Evolutionary conservation across 2,113 vertebrate genomes (phyloP).

Genomic region (Dendrocopos noguchii): DNA sequence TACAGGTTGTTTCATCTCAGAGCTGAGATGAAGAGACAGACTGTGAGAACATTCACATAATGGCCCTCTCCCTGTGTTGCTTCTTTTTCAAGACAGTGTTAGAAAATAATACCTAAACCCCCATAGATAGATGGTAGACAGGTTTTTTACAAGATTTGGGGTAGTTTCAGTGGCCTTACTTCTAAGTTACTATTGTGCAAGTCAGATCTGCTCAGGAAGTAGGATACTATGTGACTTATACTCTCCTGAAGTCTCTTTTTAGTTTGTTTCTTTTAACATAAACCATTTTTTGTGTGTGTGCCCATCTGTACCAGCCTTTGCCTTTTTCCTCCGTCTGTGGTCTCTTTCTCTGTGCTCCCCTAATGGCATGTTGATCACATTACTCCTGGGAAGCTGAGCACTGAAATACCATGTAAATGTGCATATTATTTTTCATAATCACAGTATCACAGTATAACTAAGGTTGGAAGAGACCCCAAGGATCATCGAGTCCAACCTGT

Average conservation of each 20-base stretch:
- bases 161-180: not conserved
- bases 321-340: not conserved
- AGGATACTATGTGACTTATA: not conserved
- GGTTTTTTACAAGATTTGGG: not conserved
- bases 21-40: not conserved
- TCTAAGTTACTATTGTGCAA: not conserved
- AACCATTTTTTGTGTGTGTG: not conserved
- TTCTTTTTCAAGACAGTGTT: not conserved
- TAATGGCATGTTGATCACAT: not conserved
- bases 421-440: not conserved
- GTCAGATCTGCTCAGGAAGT: not conserved
- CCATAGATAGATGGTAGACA: not conserved
- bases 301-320: not conserved
- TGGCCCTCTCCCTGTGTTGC: not conserved
- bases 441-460: too few relatives aligned
- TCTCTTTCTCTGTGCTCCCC: not conserved
- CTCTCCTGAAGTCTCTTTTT: not conserved
- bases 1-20: conserved; percentile 18
- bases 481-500: too few relatives aligned
- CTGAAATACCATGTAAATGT: not conserved
- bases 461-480: too few relatives aligned
- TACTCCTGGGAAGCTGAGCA: not conserved
- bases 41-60: not conserved
- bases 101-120: not conserved
- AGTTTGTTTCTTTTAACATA: not conserved